A percentile compares a stretch with the other conserved stretches of the same genome.
These are phyloP conservation scores for Sprattus sprattus DNA, from an alignment of 2,113 vertebrate genomes.

Conservation along the genomic window DNA sequence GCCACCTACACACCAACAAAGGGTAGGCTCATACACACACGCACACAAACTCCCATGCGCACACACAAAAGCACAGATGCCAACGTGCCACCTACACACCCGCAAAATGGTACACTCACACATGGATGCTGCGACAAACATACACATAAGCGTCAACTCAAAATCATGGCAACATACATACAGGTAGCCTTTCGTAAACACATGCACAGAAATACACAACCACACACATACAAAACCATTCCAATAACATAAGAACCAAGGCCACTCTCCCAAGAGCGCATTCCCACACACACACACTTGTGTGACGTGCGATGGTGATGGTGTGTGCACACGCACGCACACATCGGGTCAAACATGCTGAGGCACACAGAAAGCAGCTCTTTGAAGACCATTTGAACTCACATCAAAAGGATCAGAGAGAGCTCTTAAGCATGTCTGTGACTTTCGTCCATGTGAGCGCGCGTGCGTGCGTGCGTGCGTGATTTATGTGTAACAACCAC, in stretches of 20 bases:
- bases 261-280: not conserved
- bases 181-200: not conserved
- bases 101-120: conserved; percentile 7
- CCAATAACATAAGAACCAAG: not conserved
- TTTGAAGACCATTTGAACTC: conserved; percentile 62
- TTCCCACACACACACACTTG: not conserved
- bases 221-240: conserved; percentile 32
- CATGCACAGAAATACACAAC: not conserved
- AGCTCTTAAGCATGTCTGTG: conserved; percentile 42
- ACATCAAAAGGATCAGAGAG: conserved; percentile 52
- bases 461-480: conserved; percentile 16
- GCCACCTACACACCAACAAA: conserved; percentile 32
- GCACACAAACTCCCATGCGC: conserved; percentile 15
- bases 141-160: not conserved
- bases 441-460: conserved; percentile 28
- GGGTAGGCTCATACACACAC: not conserved
- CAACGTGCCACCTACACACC: conserved; percentile 25
- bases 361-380: conserved; percentile 37
- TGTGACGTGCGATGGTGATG: not conserved
- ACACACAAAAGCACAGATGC: not conserved
- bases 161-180: not conserved
- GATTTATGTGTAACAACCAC: not conserved
- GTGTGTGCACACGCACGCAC: conserved; percentile 12
- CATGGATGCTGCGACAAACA: not conserved
- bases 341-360: conserved; percentile 30